Base-by-base conservation (phyloP, 64 coral and sea anemone genomes). In the Trachythela sp. region DNA sequence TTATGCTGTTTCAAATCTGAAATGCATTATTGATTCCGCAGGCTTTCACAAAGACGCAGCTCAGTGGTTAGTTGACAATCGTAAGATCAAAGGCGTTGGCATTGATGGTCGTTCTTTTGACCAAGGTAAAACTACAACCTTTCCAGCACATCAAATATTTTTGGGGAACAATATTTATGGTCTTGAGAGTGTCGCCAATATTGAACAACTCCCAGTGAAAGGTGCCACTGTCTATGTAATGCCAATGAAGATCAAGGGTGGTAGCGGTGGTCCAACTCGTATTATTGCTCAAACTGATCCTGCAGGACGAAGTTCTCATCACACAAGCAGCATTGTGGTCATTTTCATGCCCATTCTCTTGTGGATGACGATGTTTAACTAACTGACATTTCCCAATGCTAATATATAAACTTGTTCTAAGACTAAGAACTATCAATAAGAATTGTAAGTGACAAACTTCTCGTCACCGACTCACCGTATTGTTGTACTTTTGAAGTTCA, bases 171-270 rank as follows among this genome's bases (percentile, higher is more conserved):
- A 92, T 49, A 92, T 95, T 27, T 90, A 87, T 2, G 94, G 86
- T 22, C 84, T 95, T 4, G 94, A 95, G 83, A 95, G 92, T 83
- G 90, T 95, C 5, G 94, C 94, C 7, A 84, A 92, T 72, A 72
- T 95, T 40, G 94, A 92, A 11, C 54, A 92, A 40, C 84, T 95
- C 0, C 94, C 94, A 14, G 36, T 36, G 13, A 91, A 91, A 91
- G 89, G 93, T 26, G 90, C 90, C 22, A 85, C 43, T 45, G 58
- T 94, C 18, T 94, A 94, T 50, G 89, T 89, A 35, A 89, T 89
- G 35, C 93, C 93, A 10, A 90, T 91, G 86, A 91, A 88, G 9
- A 94, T 94, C 27, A 67, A 72, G 20, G 86, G 26, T 20, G 93
- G 93, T 26, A 94, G 93, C 22, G 93, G 93, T 24, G 93, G 86